Evolutionary conservation across 2,113 vertebrate species (phyloP).

Genomic region (Uria lomvia): DNA sequence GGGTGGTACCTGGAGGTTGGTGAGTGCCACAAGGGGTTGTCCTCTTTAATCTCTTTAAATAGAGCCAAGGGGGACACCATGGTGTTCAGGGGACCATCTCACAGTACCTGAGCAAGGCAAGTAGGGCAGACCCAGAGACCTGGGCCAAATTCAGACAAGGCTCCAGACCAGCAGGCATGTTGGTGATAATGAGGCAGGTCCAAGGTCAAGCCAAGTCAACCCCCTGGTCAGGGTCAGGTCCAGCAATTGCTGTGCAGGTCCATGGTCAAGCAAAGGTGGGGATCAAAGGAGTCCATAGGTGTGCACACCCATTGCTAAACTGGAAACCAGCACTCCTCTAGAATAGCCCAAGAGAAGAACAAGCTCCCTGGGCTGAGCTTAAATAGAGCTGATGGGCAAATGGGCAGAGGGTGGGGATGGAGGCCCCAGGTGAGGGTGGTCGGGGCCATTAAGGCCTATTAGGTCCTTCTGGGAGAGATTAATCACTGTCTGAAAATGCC

Average conservation of each 20-base stretch:
- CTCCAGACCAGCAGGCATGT: background rate
- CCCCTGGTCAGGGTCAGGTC: background rate
- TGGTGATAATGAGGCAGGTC: background rate
- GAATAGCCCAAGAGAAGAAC: accelerated
- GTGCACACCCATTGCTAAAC: accelerated
- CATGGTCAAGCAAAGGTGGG: background rate
- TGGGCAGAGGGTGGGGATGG: background rate
- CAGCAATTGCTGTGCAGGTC: background rate
- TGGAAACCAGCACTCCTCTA: background rate
- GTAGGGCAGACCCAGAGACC: background rate
- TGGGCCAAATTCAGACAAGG: background rate
- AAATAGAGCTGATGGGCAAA: background rate
- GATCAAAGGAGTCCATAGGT: background rate
- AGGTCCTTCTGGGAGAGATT: background rate
- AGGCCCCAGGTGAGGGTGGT: background rate
- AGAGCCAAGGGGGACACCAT: background rate
- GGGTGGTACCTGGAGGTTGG: background rate
- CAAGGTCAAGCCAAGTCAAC: background rate
- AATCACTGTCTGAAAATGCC: background rate
- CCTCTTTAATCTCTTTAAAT: background rate
- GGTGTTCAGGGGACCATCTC: background rate
- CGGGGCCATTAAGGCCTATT: background rate
- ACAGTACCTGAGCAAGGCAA: background rate
- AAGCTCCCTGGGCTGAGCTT: background rate
- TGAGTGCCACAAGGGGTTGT: background rate